These are phyloP conservation scores for Aviceda subcristata DNA, from an alignment of 2,113 vertebrate genomes.

Conservation along the genomic window DNA sequence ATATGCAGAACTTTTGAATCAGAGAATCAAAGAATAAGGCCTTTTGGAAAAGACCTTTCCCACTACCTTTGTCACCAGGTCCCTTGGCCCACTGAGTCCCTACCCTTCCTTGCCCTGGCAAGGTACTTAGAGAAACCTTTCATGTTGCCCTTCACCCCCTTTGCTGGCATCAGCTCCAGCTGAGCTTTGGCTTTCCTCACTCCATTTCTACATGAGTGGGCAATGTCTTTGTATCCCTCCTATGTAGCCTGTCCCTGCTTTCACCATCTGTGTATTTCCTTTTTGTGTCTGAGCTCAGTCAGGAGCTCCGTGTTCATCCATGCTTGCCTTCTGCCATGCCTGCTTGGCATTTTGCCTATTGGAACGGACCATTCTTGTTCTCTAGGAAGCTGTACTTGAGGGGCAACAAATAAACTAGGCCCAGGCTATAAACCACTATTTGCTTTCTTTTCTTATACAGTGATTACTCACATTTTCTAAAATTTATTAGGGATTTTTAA, in stretches of 20 bases:
- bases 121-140: not conserved
- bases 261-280: not conserved
- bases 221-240: not conserved
- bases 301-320: not conserved
- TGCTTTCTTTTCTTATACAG: too few species aligned
- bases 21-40: not conserved
- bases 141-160: not conserved
- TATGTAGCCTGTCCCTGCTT: not conserved
- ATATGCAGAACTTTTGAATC: not conserved
- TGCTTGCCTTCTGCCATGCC: not conserved
- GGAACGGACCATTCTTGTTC: not conserved
- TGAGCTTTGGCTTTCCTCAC: not conserved
- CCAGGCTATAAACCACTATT: too few species aligned
- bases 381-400: not conserved
- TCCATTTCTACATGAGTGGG: not conserved
- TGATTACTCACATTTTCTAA: not conserved
- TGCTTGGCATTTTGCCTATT: not conserved
- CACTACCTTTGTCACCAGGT: not conserved
- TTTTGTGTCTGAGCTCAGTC: not conserved
- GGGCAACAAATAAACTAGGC: not conserved
- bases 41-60: not conserved
- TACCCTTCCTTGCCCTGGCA: not conserved
- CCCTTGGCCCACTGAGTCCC: not conserved
- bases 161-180: not conserved
- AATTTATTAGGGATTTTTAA: not conserved